A percentile compares a stretch with the other conserved stretches of the same genome.
Evolutionary conservation across 2,797 vertebrate genomes (phyloP).

Genomic region (Selene dorsalis): DNA sequence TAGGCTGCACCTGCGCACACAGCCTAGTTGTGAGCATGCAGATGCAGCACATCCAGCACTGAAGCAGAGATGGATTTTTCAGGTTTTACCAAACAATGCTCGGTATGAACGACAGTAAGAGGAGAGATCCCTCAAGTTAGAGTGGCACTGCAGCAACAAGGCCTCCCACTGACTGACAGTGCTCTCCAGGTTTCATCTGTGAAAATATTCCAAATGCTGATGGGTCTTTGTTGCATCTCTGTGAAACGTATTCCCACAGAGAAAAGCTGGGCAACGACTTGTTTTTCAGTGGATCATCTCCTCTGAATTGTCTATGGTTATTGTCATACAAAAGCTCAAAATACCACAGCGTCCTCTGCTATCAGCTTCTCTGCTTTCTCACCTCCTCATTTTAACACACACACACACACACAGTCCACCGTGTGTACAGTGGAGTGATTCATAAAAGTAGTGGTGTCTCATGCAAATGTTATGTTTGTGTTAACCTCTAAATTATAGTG

Average conservation of each 20-base stretch:
- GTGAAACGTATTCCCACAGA: conserved; percentile 11
- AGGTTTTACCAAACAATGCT: conserved; percentile 55
- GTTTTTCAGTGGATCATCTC: conserved; percentile 29
- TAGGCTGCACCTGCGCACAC: neutral
- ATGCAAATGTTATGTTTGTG: conserved; percentile 19
- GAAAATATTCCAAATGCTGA: conserved; percentile 32
- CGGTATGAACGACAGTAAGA: conserved; percentile 37
- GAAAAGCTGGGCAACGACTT: conserved; percentile 7
- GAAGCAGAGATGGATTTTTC: conserved; percentile 55
- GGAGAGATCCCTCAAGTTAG: conserved; percentile 34
- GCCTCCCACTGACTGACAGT: conserved; percentile 41
- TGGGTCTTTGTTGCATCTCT: conserved; percentile 27
- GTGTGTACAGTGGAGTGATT: neutral
- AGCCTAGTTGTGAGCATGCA: conserved; percentile 24
- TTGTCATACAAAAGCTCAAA: conserved; percentile 30
- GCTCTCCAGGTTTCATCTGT: conserved; percentile 41
- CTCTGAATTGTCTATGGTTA: conserved; percentile 12
- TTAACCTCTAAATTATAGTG: conserved; percentile 41
- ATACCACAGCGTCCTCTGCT: conserved; percentile 26
- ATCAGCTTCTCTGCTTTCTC: conserved; percentile 24
- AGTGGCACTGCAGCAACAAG: conserved; percentile 38
- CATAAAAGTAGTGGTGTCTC: conserved; percentile 21
- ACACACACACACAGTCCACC: neutral
- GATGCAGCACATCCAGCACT: conserved; percentile 46
- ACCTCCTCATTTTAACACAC: conserved; percentile 6